phyloP scores from a whole-genome alignment of 1,140 invertebrate genomes.

The Cydia pomonella region DNA sequence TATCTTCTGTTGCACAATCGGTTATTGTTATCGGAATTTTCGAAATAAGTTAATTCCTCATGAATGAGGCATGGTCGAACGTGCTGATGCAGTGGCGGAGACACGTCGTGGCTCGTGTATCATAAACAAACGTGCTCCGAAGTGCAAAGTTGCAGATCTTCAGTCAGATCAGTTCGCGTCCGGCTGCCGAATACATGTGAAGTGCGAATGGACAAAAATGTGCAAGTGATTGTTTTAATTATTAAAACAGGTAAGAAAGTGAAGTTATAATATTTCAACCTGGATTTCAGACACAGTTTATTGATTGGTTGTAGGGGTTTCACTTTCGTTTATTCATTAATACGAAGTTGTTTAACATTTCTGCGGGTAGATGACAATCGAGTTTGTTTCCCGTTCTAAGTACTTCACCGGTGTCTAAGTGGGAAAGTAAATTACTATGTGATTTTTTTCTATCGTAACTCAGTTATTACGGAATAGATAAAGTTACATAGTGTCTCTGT shows the following conservation, averaged over 20 bases:
- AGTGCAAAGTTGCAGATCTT: conserved; percentile 1
- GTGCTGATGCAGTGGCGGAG: conserved; percentile 34
- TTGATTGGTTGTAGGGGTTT: not conserved
- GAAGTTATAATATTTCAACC: not conserved
- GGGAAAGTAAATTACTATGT: too few relatives aligned
- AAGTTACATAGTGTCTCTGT: too few relatives aligned
- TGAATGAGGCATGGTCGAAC: conserved; percentile 29
- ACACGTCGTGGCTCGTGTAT: conserved; percentile 38
- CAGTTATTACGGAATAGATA: too few relatives aligned
- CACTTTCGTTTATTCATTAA: too few relatives aligned
- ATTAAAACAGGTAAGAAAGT: not conserved
- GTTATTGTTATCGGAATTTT: not conserved
- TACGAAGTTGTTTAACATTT: too few relatives aligned
- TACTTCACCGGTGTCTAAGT: too few relatives aligned
- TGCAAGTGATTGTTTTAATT: conserved; percentile 13
- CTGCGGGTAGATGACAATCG: too few relatives aligned
- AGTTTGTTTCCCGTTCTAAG: too few relatives aligned
- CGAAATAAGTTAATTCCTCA: conserved; percentile 40
- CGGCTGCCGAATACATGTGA: not conserved
- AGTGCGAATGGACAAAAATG: conserved; percentile 20
- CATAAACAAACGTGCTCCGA: conserved; percentile 41
- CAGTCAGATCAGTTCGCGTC: not conserved
- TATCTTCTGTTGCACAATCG: conserved; percentile 6
- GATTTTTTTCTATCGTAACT: too few relatives aligned
- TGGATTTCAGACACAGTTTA: not conserved